These are phyloP conservation scores for Otolemur crassicaudatus DNA, from an alignment of 2,797 vertebrate species.

Conservation along the genomic window DNA sequence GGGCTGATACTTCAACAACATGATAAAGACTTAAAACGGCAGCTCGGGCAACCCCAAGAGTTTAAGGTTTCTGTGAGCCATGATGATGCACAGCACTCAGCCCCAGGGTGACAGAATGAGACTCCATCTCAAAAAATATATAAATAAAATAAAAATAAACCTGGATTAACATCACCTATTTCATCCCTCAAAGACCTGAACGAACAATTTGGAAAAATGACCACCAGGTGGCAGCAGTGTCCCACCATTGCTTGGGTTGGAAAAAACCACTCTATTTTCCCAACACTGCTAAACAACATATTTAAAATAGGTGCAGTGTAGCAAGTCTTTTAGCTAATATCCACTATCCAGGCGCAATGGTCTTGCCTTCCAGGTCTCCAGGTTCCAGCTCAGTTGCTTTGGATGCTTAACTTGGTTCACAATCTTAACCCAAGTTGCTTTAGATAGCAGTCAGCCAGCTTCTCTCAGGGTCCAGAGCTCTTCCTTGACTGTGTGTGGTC, in stretches of 20 bases:
- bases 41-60: neutral
- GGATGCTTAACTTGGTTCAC: neutral
- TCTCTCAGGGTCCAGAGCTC: neutral
- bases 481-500: neutral
- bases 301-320: neutral
- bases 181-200: neutral
- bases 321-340: neutral
- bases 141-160: too few relatives aligned
- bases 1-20: neutral
- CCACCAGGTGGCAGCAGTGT: constrained; percentile 61
- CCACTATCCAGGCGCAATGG: too few relatives aligned
- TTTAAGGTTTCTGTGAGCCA: too few relatives aligned
- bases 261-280: neutral
- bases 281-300: neutral
- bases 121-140: too few relatives aligned
- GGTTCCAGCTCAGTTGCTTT: neutral
- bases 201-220: neutral
- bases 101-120: too few relatives aligned
- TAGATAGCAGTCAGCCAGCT: neutral
- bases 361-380: neutral
- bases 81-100: too few relatives aligned
- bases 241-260: neutral
- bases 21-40: neutral
- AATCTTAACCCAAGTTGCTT: neutral
- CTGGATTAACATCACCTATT: neutral